phyloP scores from a whole-genome alignment of 2,888 invertebrate genomes.

The Clanis bilineata region DNA sequence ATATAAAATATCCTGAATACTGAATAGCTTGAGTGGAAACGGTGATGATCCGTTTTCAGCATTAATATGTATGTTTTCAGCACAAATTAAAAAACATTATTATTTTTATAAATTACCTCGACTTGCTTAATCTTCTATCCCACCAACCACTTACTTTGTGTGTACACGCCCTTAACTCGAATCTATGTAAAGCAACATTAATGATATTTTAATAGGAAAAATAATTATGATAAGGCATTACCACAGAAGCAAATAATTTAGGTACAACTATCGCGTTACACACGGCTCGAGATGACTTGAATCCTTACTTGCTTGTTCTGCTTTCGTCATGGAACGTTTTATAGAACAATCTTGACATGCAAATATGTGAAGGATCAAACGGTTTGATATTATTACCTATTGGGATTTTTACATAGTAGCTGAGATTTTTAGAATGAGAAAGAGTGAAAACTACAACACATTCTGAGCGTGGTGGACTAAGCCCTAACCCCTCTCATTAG shows the following conservation, averaged over 20 bases:
- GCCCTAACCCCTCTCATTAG: no score
- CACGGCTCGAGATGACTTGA: background rate
- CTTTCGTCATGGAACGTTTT: background rate
- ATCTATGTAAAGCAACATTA: background rate
- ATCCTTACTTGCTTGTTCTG: background rate
- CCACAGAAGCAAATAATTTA: no score
- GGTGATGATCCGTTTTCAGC: no score
- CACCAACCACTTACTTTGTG: background rate
- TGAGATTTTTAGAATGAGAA: no score
- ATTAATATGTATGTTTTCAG: no score
- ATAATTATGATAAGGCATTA: background rate
- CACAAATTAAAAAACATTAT: no score
- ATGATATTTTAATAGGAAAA: conserved; percentile 4
- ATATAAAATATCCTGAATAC: no score
- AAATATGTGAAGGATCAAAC: background rate
- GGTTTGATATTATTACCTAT: background rate
- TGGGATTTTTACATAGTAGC: no score
- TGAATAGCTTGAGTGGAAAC: no score
- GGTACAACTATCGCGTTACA: background rate
- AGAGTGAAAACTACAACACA: no score
- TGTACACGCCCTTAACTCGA: background rate
- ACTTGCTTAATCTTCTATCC: background rate
- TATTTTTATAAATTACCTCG: no score
- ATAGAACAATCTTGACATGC: background rate
- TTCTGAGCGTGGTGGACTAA: no score